Percentiles rank a stretch among this genome's conserved stretches.
These are phyloP conservation scores for Cnemophilus loriae DNA, from an alignment of 2,113 vertebrate genomes.

Conservation along the genomic window DNA sequence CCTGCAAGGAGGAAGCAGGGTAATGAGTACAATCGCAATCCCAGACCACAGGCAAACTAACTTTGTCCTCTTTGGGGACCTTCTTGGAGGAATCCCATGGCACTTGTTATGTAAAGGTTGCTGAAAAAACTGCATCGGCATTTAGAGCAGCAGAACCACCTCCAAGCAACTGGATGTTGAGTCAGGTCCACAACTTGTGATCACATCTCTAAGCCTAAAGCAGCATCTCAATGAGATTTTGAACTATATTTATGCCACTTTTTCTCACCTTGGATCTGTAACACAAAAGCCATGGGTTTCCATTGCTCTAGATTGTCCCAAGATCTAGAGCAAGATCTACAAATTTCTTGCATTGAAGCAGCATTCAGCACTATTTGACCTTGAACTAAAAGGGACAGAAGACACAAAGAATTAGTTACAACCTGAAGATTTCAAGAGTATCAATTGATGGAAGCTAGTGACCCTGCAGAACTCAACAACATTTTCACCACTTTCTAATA, in stretches of 20 bases:
- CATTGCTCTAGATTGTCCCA: background rate
- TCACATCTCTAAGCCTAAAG: background rate
- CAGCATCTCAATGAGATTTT: background rate
- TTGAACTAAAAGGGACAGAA: background rate
- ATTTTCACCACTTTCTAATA: background rate
- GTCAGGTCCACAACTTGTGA: background rate
- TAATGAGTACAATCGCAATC: background rate
- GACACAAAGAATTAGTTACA: background rate
- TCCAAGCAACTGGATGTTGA: background rate
- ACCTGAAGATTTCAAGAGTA: background rate
- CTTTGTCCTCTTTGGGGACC: background rate
- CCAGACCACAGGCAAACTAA: background rate
- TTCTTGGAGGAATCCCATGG: background rate
- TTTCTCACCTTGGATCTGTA: background rate
- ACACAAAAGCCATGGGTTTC: background rate
- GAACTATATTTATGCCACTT: background rate
- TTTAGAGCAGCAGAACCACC: background rate
- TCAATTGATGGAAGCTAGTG: background rate
- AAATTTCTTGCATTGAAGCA: background rate
- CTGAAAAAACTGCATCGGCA: background rate
- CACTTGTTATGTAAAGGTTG: background rate
- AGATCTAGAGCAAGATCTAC: background rate
- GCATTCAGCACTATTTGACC: background rate
- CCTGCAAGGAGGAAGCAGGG: background rate
- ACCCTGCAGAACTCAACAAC: background rate